Conservation (phyloP, 2,113 vertebrate genomes). For the Struthidea cinerea region DNA sequence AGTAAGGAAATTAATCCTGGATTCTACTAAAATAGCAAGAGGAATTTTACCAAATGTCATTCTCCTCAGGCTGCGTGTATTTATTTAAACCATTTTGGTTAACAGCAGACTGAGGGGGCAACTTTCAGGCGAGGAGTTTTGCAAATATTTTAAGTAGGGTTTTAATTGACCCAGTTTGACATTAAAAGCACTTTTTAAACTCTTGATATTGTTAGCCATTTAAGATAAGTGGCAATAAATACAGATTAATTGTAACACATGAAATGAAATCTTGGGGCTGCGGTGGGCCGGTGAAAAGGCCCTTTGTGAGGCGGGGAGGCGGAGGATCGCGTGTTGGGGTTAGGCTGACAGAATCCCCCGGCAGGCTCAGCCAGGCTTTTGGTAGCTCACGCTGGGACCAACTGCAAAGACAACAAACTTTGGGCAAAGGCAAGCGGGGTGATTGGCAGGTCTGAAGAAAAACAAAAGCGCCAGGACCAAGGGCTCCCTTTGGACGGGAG, state of each 20-base stretch:
- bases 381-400: conserved; percentile 64
- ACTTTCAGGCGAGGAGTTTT: conserved; percentile 44
- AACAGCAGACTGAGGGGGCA: conserved; percentile 52
- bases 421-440: conserved; percentile 6
- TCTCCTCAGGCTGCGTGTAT: conserved; percentile 25
- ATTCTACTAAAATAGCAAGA: conserved; percentile 12
- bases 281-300: conserved; percentile 48
- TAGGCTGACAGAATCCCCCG: conserved; percentile 63
- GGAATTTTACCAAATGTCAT: conserved; percentile 15
- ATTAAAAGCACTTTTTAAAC: conserved; percentile 69
- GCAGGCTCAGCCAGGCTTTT: conserved; percentile 56
- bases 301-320: conserved; percentile 60
- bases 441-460: conserved; percentile 58
- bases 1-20: conserved; percentile 19
- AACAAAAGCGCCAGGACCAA: conserved; percentile 30
- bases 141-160: conserved; percentile 71
- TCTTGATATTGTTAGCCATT: conserved; percentile 71
- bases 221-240: conserved; percentile 75
- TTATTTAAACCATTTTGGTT: conserved; percentile 55
- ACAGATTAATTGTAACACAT: conserved; percentile 69
- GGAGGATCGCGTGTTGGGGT: conserved; percentile 31
- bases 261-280: conserved; percentile 51
- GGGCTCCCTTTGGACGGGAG: neutral
- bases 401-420: conserved; percentile 72
- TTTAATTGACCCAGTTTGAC: conserved; percentile 73